A percentile compares a stretch with the other conserved stretches of the same genome.
These are phyloP conservation scores for Cyprinella venusta DNA, from an alignment of 2,797 vertebrate genomes.

Conservation along the genomic window DNA sequence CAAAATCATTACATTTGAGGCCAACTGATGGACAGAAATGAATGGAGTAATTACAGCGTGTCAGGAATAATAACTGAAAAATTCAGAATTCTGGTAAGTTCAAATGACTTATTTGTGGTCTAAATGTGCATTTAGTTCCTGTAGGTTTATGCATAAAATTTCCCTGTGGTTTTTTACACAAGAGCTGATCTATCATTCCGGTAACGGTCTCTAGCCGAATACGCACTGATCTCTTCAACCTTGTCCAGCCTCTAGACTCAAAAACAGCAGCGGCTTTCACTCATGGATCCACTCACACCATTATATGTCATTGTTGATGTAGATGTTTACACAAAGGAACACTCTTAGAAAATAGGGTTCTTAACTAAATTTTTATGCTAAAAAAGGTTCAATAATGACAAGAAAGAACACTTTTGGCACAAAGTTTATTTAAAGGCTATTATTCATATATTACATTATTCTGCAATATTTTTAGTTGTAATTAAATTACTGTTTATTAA, in stretches of 20 bases:
- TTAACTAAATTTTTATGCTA: too few relatives aligned
- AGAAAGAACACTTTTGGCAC: too few relatives aligned
- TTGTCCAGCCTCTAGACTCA: neutral
- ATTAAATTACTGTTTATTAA: too few relatives aligned
- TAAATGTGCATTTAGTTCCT: neutral
- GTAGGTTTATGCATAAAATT: slow-evolving; percentile 52
- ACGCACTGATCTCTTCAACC: neutral
- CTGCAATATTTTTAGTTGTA: too few relatives aligned
- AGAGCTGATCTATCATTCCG: slow-evolving; percentile 64
- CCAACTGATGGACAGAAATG: neutral
- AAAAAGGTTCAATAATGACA: too few relatives aligned
- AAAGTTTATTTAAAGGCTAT: too few relatives aligned
- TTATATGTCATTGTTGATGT: slow-evolving; percentile 30
- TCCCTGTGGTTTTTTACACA: slow-evolving; percentile 58
- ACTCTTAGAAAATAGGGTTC: too few relatives aligned
- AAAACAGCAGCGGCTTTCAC: neutral
- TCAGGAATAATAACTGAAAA: slow-evolving; percentile 1
- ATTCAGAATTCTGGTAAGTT: neutral
- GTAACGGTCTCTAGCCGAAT: neutral
- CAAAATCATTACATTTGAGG: neutral
- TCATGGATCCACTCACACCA: slow-evolving; percentile 13
- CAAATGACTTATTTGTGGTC: neutral
- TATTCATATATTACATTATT: too few relatives aligned
- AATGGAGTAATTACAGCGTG: neutral
- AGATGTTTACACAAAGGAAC: neutral